These are phyloP conservation scores for Diachasmimorpha longicaudata DNA, from an alignment of 1,140 invertebrate genomes.

Conservation along the genomic window DNA sequence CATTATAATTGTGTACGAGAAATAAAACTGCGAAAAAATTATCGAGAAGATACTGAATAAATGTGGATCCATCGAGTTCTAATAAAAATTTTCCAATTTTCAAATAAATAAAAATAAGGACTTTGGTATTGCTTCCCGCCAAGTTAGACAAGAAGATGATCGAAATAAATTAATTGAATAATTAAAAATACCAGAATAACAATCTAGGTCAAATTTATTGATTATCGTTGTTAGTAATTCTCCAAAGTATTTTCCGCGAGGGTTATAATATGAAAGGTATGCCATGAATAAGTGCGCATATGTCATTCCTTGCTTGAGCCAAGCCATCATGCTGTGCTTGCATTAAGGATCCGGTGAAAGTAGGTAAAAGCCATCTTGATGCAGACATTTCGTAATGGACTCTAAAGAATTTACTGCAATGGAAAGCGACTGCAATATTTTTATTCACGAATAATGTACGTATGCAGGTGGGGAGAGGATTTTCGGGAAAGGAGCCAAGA, in stretches of 20 bases:
- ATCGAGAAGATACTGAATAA: background rate
- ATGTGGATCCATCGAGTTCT: too few species aligned
- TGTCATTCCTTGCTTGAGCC: background rate
- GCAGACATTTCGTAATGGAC: background rate
- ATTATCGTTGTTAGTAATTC: too few species aligned
- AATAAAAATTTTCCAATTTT: too few species aligned
- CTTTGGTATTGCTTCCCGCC: too few species aligned
- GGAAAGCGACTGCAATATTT: background rate
- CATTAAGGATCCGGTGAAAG: background rate
- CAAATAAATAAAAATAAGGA: too few species aligned
- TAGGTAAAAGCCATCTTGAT: background rate
- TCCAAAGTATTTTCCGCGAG: background rate
- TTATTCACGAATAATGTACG: background rate
- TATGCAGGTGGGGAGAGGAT: background rate
- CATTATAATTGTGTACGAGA: conserved; percentile 10
- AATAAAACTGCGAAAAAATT: background rate
- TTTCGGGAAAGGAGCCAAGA: background rate
- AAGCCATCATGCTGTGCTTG: background rate
- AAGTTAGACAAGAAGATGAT: too few species aligned
- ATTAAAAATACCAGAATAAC: background rate
- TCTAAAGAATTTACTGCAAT: background rate
- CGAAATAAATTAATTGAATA: too few species aligned
- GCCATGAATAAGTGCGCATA: background rate
- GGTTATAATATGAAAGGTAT: background rate
- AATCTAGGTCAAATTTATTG: background rate